Conservation (phyloP, 1,140 invertebrate species). For the Procambarus clarkii region DNA sequence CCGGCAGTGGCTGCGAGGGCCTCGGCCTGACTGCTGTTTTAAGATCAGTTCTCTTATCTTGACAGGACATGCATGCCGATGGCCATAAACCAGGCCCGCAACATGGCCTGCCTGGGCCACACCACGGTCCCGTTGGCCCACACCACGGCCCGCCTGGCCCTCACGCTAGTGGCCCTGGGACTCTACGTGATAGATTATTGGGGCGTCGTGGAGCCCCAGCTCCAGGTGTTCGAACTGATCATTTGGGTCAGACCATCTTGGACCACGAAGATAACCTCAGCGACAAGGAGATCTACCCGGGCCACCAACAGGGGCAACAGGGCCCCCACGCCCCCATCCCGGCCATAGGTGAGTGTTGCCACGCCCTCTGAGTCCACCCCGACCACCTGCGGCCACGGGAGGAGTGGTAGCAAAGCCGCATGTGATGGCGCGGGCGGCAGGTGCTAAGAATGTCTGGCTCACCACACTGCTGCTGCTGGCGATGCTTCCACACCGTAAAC, state of each 20-base stretch:
- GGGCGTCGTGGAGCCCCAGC: conserved; percentile 74
- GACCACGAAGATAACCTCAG: conserved; percentile 91
- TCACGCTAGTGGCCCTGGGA: conserved; percentile 72
- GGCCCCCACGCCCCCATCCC: conserved; percentile 67
- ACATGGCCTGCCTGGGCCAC: conserved; percentile 45
- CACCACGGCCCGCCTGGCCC: conserved; percentile 75
- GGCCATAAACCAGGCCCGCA: conserved; percentile 63
- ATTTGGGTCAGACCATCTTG: conserved; percentile 79
- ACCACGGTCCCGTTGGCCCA: conserved; percentile 38
- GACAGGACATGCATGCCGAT: conserved; percentile 56
- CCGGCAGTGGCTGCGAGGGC: conserved; percentile 9
- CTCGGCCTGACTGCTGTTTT: conserved; percentile 4
- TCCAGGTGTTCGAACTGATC: conserved; percentile 56
- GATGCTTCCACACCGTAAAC: conserved; percentile 13
- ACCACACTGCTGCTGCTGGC: conserved; percentile 25
- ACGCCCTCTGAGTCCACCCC: neutral
- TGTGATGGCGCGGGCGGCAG: conserved; percentile 15
- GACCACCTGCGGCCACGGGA: conserved; percentile 25
- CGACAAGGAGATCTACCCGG: conserved; percentile 86
- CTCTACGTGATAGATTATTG: conserved; percentile 73
- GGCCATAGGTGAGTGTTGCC: conserved; percentile 70
- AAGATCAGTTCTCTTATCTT: conserved; percentile 10
- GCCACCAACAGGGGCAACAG: conserved; percentile 73
- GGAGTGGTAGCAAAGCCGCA: conserved; percentile 1
- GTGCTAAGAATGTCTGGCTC: conserved; percentile 1